Evolutionary conservation across 1,140 invertebrate species (phyloP).

Genomic region (Spodoptera frugiperda): DNA sequence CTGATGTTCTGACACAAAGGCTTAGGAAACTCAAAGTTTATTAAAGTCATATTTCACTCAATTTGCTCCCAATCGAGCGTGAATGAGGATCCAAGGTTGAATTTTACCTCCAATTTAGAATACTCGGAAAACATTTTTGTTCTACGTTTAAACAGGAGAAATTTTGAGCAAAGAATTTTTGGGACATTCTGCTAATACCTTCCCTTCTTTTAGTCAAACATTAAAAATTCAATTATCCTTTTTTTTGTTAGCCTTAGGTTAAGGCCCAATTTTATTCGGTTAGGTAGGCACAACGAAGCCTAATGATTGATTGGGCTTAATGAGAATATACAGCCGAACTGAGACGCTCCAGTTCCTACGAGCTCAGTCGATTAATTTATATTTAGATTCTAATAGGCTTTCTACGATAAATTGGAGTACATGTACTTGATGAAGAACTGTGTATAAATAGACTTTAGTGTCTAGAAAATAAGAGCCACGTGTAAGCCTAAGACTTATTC

Average conservation of each 20-base stretch:
- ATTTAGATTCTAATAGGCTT: neutral
- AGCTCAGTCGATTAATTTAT: constrained; percentile 10
- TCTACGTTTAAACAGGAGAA: neutral
- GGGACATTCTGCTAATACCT: too few relatives aligned
- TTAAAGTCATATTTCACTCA: constrained; percentile 57
- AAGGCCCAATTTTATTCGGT: neutral
- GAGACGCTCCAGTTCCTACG: neutral
- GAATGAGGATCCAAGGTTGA: constrained; percentile 50
- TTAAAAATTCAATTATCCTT: neutral
- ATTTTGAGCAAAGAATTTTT: neutral
- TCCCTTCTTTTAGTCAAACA: neutral
- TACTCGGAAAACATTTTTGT: neutral
- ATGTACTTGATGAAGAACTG: neutral
- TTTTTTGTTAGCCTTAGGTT: neutral
- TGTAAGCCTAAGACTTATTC: too few relatives aligned
- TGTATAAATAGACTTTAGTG: neutral
- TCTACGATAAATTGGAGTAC: constrained; percentile 2
- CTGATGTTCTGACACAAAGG: constrained; percentile 24
- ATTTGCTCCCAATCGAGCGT: constrained; percentile 65
- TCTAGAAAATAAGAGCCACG: neutral
- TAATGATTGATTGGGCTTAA: constrained; percentile 2
- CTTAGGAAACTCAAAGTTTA: constrained; percentile 29
- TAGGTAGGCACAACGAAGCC: neutral
- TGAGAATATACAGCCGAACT: constrained; percentile 5
- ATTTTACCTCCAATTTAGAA: constrained; percentile 32